These are phyloP conservation scores for Eueides isabella DNA, from an alignment of 1,140 invertebrate species.

Conservation along the genomic window DNA sequence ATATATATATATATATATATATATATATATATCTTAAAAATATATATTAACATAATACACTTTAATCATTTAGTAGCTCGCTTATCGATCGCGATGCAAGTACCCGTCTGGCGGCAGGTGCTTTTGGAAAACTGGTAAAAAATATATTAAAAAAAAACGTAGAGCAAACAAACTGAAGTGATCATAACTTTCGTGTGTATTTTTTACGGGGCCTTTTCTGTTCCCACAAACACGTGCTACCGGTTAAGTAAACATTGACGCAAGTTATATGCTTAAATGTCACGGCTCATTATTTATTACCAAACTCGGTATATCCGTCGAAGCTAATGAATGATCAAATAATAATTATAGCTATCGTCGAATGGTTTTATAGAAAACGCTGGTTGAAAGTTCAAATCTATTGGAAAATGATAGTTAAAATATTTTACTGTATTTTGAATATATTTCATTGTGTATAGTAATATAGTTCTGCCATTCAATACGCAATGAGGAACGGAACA, in stretches of 20 bases:
- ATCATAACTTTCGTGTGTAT: constrained; percentile 47
- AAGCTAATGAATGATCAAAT: constrained; percentile 16
- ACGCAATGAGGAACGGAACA: no score
- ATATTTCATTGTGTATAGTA: no score
- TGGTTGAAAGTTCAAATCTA: background rate
- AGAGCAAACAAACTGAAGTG: constrained; percentile 42
- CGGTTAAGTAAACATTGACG: constrained; percentile 48
- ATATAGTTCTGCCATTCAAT: no score
- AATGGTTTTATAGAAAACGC: background rate
- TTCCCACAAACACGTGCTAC: constrained; percentile 56
- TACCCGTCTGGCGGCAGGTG: constrained; percentile 47
- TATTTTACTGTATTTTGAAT: background rate
- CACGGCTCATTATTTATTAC: constrained; percentile 49
- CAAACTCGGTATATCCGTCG: constrained; percentile 27
- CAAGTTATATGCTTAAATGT: constrained; percentile 37
- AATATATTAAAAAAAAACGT: constrained; percentile 16
- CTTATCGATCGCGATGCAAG: constrained; percentile 47
- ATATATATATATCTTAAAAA: no score
- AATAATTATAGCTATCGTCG: background rate
- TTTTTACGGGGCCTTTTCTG: constrained; percentile 45
- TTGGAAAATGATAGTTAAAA: no score
- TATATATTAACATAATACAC: no score
- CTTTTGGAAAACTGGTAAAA: background rate
- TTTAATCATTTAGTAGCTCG: no score
- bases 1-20: no score